Base-by-base conservation (phyloP, 1,140 invertebrate genomes). In the Drosophila nebulosa region DNA sequence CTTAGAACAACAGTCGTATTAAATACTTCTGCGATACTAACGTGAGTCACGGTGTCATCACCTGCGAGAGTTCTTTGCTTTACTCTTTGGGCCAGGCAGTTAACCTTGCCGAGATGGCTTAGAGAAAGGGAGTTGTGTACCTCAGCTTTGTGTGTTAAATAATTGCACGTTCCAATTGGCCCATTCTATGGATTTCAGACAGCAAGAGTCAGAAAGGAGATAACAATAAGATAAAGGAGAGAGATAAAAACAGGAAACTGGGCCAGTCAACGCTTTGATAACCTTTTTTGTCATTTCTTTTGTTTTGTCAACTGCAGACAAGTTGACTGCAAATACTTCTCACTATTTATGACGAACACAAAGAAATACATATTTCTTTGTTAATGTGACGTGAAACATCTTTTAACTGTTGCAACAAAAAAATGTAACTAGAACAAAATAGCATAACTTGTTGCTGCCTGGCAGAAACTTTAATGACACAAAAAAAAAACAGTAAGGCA, bases 91-190 rank as follows among this genome's bases (percentile, higher is more conserved):
- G 0, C 52, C 7, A 53, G 22, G 50, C 14, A 51, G 53, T 81
- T 81, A 77, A 71, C 78, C 66, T 69, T 77, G 70, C 21, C 4
- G 16, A 16, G 14, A 18, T 14, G 53, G 18, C 9, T 18, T 42
- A 39, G 7, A 18, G 7, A 16, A 42, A 6, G 50, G 21, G 22
- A 24, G 52, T 57, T 30, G 21, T 18, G 3, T 46, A 46, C 14
- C 51, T 27, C 27, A 39, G 64, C 50, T 32, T 27, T 71, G 36
- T 67, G 62, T 57, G 66, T 69, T 76, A 65, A 67, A 69, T 78
- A 68, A 81, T 69, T 75, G 51, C 65, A 63, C 71, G 24, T 75
- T 81, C 62, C 74, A 71, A 78, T 86, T 86, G 78, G 77, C 77
- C 30, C 42, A 24, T 59, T 73, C 55, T 55, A 16, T 51, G 32